These are phyloP conservation scores for Champsocephalus esox DNA, from an alignment of 2,797 vertebrate genomes.

Conservation along the genomic window DNA sequence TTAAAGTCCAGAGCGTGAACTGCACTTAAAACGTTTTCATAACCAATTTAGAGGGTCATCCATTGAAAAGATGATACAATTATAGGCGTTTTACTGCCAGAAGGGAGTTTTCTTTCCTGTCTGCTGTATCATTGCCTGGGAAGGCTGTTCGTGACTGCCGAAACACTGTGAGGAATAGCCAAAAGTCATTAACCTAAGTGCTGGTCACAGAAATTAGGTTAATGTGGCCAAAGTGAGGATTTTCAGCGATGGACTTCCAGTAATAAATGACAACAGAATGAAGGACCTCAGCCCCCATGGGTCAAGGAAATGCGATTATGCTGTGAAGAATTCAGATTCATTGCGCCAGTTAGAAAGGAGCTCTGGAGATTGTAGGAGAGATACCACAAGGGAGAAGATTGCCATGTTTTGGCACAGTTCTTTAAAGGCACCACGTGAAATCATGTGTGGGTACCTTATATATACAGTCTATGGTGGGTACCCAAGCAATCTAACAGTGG, in stretches of 20 bases:
- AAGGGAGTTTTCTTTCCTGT: conserved; percentile 13
- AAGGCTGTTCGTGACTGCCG: conserved; percentile 1
- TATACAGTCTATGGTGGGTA: background rate
- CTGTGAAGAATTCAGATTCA: conserved; percentile 39
- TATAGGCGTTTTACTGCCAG: conserved; percentile 24
- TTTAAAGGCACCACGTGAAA: conserved; percentile 43
- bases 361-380: conserved; percentile 13
- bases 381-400: conserved; percentile 23
- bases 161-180: conserved; percentile 11
- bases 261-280: conserved; percentile 42
- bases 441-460: conserved; percentile 4
- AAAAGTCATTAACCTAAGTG: conserved; percentile 37
- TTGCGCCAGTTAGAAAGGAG: conserved; percentile 10
- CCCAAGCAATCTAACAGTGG: conserved; percentile 14
- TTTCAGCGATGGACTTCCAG: conserved; percentile 16
- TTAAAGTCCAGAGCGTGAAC: conserved; percentile 26
- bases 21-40: conserved; percentile 52
- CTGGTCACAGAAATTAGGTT: conserved; percentile 30
- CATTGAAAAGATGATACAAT: conserved; percentile 5
- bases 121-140: conserved; percentile 4
- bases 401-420: conserved; percentile 11
- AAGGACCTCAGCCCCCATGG: conserved; percentile 34
- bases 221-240: conserved; percentile 38
- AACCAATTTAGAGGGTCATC: conserved; percentile 34
- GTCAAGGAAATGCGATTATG: conserved; percentile 35